phyloP scores from a whole-genome alignment of 2,888 invertebrate genomes.

The Camponotus fellah region DNA sequence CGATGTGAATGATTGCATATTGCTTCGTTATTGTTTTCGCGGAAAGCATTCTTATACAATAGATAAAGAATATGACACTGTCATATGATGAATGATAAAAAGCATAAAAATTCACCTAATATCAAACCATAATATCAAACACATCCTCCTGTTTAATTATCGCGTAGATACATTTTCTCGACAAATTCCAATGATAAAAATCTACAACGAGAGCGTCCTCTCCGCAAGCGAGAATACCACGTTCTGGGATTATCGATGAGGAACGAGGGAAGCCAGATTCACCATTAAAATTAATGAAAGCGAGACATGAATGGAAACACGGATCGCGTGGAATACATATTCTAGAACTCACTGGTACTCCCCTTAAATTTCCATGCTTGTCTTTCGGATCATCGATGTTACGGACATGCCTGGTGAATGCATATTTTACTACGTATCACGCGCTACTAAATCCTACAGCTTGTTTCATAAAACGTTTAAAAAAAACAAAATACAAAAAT shows the following conservation, averaged over 20 bases:
- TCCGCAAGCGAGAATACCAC: slow-evolving; percentile 17
- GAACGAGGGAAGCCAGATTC: slow-evolving; percentile 48
- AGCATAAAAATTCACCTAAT: slow-evolving; percentile 3
- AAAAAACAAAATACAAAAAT: neutral
- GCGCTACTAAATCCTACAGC: neutral
- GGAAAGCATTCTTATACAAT: too few relatives aligned
- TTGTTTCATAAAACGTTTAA: neutral
- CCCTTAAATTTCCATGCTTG: slow-evolving; percentile 44
- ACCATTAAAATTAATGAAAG: slow-evolving; percentile 62
- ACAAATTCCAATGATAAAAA: slow-evolving; percentile 35
- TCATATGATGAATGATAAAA: neutral
- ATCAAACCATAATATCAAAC: neutral
- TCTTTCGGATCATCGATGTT: slow-evolving; percentile 32
- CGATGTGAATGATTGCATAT: neutral
- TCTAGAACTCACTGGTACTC: slow-evolving; percentile 1
- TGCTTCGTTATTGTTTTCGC: neutral
- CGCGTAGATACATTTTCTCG: slow-evolving; percentile 16
- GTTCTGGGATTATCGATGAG: slow-evolving; percentile 44
- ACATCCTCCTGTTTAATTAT: slow-evolving; percentile 4
- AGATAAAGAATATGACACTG: neutral
- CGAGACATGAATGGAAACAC: slow-evolving; percentile 61
- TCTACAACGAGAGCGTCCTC: neutral
- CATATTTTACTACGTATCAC: slow-evolving; percentile 6
- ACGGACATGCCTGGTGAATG: neutral
- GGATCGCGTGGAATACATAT: slow-evolving; percentile 50